Evolutionary conservation across 2,888 invertebrate genomes (phyloP).

Genomic region (Tenodera sinensis): DNA sequence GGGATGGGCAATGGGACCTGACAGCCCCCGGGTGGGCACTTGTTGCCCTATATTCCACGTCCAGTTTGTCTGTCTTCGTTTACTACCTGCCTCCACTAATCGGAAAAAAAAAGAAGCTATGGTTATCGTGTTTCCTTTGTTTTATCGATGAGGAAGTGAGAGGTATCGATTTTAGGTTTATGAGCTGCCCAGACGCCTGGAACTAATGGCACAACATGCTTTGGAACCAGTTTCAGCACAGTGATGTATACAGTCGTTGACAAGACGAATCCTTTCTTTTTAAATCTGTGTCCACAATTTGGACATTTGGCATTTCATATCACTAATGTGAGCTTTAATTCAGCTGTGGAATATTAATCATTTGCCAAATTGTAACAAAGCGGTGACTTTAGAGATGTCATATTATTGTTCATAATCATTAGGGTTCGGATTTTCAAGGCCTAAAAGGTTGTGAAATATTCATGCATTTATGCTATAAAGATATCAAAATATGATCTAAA

Average conservation of each 20-base stretch:
- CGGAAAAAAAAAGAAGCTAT: background rate
- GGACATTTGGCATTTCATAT: too few species aligned
- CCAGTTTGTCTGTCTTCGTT: background rate
- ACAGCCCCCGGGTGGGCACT: background rate
- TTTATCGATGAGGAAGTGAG: background rate
- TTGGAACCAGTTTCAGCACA: background rate
- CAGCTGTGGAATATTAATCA: too few species aligned
- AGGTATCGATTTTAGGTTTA: background rate
- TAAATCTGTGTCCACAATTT: background rate
- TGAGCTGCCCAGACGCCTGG: background rate
- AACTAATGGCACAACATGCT: background rate
- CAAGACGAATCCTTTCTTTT: background rate
- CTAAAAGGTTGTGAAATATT: too few species aligned
- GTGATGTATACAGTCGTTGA: background rate
- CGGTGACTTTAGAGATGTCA: too few species aligned
- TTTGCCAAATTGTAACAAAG: too few species aligned
- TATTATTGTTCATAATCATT: too few species aligned
- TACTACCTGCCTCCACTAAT: background rate
- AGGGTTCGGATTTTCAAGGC: too few species aligned
- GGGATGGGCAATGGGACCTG: background rate
- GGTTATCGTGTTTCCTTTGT: background rate
- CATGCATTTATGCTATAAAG: too few species aligned
- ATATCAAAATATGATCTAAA: too few species aligned
- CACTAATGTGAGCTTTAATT: too few species aligned
- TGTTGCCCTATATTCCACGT: background rate